Evolutionary conservation across 1,140 invertebrate genomes (phyloP).

Genomic region (Drosophila prosaltans): DNA sequence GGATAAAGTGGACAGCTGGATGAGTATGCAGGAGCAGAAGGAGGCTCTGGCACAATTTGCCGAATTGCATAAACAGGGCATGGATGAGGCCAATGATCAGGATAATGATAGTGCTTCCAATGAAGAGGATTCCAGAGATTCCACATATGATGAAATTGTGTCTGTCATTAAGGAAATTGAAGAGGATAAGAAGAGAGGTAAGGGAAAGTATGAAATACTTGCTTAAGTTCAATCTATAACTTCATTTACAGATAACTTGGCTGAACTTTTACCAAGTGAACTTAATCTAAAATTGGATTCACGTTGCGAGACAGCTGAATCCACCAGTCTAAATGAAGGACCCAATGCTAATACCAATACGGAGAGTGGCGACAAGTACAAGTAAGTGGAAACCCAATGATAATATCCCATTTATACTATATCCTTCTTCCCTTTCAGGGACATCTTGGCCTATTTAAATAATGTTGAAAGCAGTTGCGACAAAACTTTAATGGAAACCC

Average conservation of each 20-base stretch:
- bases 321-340: slow-evolving; percentile 49
- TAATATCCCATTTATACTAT: too few relatives aligned
- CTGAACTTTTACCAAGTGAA: slow-evolving; percentile 64
- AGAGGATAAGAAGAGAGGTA: slow-evolving; percentile 78
- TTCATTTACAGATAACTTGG: slow-evolving; percentile 60
- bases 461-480: slow-evolving; percentile 82
- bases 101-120: slow-evolving; percentile 69
- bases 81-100: slow-evolving; percentile 50
- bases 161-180: slow-evolving; percentile 83
- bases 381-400: slow-evolving; percentile 41
- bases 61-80: slow-evolving; percentile 58
- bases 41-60: slow-evolving; percentile 54
- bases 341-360: slow-evolving; percentile 5
- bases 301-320: slow-evolving; percentile 51
- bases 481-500: slow-evolving; percentile 76
- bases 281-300: slow-evolving; percentile 69
- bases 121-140: slow-evolving; percentile 71
- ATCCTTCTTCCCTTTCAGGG: slow-evolving; percentile 36
- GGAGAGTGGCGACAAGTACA: slow-evolving; percentile 76
- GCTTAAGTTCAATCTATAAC: not conserved
- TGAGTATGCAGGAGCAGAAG: slow-evolving; percentile 75
- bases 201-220: not conserved
- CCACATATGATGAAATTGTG: slow-evolving; percentile 81
- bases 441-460: slow-evolving; percentile 79
- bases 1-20: slow-evolving; percentile 83